Evolutionary conservation across 2,113 vertebrate genomes (phyloP), one percentile per base, ranked within the genome.

Genomic region (Pterophyllum scalare): DNA sequence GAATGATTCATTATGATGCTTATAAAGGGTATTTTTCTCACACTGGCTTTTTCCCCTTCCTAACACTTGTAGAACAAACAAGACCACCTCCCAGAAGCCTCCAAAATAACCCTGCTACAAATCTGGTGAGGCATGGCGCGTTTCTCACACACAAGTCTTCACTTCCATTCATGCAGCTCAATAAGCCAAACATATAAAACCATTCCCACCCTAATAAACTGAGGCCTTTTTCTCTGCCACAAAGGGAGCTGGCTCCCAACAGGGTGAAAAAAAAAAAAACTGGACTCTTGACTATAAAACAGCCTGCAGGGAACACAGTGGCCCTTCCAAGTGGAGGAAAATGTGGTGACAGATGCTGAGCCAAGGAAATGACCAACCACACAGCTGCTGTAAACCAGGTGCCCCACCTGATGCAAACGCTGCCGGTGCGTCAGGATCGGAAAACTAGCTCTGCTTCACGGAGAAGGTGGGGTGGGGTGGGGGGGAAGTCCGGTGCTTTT

Each of bases 181-280:
- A 90, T 87, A 89, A 94, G 92, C 81, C 91, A 92, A 94, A 94
- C 90, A 67, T 85, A 94, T 94, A 93, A 94, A 95, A 92, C 76
- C 86, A 79, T 93, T 94, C 91, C 93, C 91, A 91, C 87, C 83
- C 88, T 91, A 93, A 94, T 94, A 93, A 92, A 93, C 81, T 56
- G 3, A 46, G 75, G 58, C 67, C 70, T 81, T 90, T 88, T 89
- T 82, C 87, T 88, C 67, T 54, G 82, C 91, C 91, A 89, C 92
- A 94, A 94, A 94, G 76, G 80, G 88, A 90, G 76, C 91, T 88
- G 91, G 88, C 92, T 91, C 87, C 87, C 77, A 82, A 81, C 70
- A 89, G 81, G 19, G 64, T 75, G 86, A 75, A 79, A 85, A 82
- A 52, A 35, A 74, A 33, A 6, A 33, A 80, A 84, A 86, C 79